Conservation (phyloP, 2,888 invertebrate genomes). For the Synanthedon formicaeformis region DNA sequence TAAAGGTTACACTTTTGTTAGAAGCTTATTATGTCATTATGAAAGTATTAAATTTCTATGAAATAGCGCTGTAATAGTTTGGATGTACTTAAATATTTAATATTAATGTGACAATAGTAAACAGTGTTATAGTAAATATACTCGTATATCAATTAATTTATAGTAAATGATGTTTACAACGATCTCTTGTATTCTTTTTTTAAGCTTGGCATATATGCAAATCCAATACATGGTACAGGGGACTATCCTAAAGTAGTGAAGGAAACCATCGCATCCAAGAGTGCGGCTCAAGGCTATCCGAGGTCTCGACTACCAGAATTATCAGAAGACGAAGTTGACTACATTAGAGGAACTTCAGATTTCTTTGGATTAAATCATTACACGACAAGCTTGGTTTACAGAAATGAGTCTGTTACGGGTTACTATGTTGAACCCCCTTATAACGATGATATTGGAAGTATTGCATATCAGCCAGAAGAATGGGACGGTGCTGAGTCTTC, state of each 20-base stretch:
- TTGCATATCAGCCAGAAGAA: neutral
- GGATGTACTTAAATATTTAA: neutral
- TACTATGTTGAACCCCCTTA: neutral
- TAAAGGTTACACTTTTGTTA: neutral
- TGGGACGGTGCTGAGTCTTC: constrained; percentile 2
- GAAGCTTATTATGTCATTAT: too few relatives aligned
- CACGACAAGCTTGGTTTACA: neutral
- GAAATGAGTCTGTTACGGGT: neutral
- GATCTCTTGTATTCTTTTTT: neutral
- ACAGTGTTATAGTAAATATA: neutral
- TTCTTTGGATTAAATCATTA: constrained; percentile 6
- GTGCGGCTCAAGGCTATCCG: constrained; percentile 50
- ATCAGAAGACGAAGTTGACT: constrained; percentile 41
- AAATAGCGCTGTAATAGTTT: neutral
- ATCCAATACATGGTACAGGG: constrained; percentile 57
- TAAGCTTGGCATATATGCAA: constrained; percentile 37
- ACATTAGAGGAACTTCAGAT: constrained; percentile 26
- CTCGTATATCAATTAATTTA: neutral
- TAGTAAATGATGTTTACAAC: neutral
- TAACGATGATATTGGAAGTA: constrained; percentile 2
- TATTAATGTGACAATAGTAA: too few relatives aligned
- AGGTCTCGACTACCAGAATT: constrained; percentile 59
- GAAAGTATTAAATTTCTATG: neutral
- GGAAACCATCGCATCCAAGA: constrained; percentile 45
- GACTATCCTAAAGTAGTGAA: constrained; percentile 60